Conservation (phyloP, 1,140 invertebrate species). For the Eriocheir sinensis region DNA sequence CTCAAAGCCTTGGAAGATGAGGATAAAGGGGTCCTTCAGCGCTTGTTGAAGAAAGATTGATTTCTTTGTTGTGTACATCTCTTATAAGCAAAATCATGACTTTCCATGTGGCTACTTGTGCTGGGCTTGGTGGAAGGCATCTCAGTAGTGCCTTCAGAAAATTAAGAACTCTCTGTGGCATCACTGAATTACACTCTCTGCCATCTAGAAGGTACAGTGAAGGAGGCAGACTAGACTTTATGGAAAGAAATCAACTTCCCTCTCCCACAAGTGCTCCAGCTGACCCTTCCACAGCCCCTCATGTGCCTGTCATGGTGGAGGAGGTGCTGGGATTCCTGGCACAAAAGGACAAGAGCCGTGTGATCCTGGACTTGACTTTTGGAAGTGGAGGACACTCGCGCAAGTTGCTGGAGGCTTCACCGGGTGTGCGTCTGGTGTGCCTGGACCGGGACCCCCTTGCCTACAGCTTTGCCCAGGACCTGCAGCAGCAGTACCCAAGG, state of each 20-base stretch:
- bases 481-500: conserved; percentile 63
- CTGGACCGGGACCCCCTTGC: conserved; percentile 66
- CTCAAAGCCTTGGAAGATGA: conserved; percentile 41
- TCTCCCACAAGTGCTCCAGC: background rate
- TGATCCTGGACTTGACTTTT: conserved; percentile 66
- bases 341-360: conserved; percentile 26
- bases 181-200: background rate
- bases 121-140: background rate
- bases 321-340: conserved; percentile 52
- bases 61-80: background rate
- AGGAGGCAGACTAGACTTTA: background rate
- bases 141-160: background rate
- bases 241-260: background rate
- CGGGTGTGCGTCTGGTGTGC: conserved; percentile 42
- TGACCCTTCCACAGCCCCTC: background rate
- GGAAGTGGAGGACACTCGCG: conserved; percentile 63
- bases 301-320: conserved; percentile 67
- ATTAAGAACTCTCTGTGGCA: background rate
- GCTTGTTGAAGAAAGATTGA: conserved; percentile 45
- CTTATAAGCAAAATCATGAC: background rate
- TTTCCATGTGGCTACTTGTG: background rate
- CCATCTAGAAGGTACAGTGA: background rate
- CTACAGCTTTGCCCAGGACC: conserved; percentile 5
- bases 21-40: background rate
- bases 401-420: conserved; percentile 28